Evolutionary conservation across 2,888 invertebrate species (phyloP).

Genomic region (Bimastos eiseni): DNA sequence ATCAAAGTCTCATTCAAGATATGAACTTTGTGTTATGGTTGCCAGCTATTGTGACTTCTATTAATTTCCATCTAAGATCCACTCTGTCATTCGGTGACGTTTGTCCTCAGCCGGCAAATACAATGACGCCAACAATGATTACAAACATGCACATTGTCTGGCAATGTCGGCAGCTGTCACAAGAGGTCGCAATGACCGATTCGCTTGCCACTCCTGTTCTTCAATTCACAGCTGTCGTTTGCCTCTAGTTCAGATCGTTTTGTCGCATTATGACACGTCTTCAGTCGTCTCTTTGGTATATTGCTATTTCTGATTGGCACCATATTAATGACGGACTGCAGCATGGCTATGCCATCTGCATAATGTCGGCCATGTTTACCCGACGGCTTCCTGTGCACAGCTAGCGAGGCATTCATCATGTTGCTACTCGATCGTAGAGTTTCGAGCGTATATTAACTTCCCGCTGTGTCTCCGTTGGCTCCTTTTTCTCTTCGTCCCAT

Average conservation of each 20-base stretch:
- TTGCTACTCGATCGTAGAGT: background rate
- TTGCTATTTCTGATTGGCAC: background rate
- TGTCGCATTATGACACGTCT: background rate
- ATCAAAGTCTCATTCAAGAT: background rate
- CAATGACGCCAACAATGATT: background rate
- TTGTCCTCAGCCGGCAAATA: background rate
- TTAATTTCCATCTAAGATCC: background rate
- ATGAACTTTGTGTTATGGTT: background rate
- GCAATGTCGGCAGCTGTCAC: background rate
- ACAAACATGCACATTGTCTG: background rate
- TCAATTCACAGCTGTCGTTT: background rate
- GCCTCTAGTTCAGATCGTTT: background rate
- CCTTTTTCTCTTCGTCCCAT: background rate
- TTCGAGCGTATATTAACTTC: background rate
- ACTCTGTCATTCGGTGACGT: background rate
- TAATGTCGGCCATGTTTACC: conserved; percentile 3
- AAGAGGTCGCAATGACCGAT: background rate
- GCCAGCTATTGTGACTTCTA: background rate
- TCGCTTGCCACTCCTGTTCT: background rate
- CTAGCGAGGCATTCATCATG: background rate
- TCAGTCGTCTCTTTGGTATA: background rate
- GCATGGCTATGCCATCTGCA: background rate
- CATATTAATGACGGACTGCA: conserved; percentile 4
- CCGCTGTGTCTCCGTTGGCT: background rate
- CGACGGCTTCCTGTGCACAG: background rate